phyloP scores from a whole-genome alignment of 2,113 vertebrate species.

The Pollimyrus isidori region DNA sequence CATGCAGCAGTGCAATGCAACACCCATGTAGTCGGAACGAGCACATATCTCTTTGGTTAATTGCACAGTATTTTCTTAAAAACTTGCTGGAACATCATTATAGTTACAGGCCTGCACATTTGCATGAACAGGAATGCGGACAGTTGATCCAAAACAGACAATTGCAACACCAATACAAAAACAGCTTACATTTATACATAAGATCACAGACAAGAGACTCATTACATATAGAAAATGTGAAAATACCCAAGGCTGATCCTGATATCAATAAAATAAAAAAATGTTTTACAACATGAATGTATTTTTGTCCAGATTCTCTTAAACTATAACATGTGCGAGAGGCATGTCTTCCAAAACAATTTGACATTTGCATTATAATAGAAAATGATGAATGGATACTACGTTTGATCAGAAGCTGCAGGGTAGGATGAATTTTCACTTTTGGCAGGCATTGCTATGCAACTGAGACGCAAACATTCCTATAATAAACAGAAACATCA shows the following conservation, averaged over 20 bases:
- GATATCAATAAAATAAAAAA: background rate
- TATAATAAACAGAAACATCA: background rate
- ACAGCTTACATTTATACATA: background rate
- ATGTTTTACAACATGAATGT: background rate
- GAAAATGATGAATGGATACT: background rate
- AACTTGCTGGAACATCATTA: background rate
- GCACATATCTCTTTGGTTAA: background rate
- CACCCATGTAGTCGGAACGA: too few relatives aligned
- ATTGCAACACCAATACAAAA: background rate
- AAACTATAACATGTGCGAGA: background rate
- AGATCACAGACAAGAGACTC: background rate
- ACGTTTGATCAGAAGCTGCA: background rate
- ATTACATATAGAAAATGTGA: background rate
- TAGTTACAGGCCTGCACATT: background rate
- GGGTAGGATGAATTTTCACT: background rate
- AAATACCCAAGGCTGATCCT: background rate
- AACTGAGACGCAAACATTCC: background rate
- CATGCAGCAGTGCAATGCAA: too few relatives aligned
- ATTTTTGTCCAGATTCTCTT: background rate
- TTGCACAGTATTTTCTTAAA: background rate
- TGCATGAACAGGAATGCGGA: background rate
- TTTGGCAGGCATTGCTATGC: background rate
- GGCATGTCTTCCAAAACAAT: background rate
- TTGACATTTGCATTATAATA: background rate
- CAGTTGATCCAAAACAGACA: background rate